Base-by-base conservation (phyloP, 2,888 invertebrate species). In the Drosophila paranaensis region DNA sequence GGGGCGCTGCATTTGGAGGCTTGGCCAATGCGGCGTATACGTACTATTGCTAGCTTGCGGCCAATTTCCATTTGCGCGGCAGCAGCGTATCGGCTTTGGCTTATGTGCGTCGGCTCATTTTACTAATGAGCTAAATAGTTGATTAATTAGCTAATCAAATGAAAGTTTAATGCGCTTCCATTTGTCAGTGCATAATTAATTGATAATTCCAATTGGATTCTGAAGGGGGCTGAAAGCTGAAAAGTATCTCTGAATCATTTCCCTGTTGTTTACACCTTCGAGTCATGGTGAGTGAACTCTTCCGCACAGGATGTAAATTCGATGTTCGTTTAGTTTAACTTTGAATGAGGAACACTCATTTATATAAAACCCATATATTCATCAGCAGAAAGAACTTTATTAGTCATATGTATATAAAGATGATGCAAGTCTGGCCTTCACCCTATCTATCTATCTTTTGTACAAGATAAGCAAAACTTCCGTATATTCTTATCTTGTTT, bases 71-170 rank as follows among this genome's bases (percentile, higher is more conserved):
- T 56, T 50, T 43, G 37, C 20, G 6, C 37, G 20, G 35, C 43
- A 20, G 27, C 35, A 3, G 6, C 14, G 16, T 33, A 30, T 50
- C 48, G 33, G 11, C n/a, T 6, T 55, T n/a, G 16, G 20, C 11
- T n/a, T 43, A 9, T 61, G 25, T 61, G 25, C 35, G 25, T 14
- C 60, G 25, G 43, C 25, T 10, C 27, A 33, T 54, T 57, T 45
- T 63, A 67, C 71, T 74, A 77, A 86, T 83, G 68, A 73, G 48
- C 51, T 50, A 71, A 73, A 69, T 58, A 73, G 48, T 80, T 86
- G 78, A 83, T 75, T 86, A 82, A 88, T 86, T 86, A 65, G 54
- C 71, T 20, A 46, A 69, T 60, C 60, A 43, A 74, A 65, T 45
- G 64, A 60, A 64, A 71, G 61, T 56, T 50, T 54, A 55, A 58